Evolutionary conservation across 2,797 vertebrate genomes (phyloP), one percentile per base, ranked within the genome.

Genomic region (Cirrhinus molitorella): DNA sequence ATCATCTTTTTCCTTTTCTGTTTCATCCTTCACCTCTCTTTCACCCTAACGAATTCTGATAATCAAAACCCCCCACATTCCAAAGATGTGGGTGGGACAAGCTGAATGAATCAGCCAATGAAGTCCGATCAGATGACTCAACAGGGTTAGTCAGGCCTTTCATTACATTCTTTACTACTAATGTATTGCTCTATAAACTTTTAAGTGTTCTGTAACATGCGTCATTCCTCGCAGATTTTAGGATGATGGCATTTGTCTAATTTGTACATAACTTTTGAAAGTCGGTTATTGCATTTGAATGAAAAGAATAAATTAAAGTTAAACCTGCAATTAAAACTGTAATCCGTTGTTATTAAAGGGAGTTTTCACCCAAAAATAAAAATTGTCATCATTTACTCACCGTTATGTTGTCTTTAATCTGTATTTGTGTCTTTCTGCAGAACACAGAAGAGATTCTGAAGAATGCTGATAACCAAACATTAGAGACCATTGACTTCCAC

Each of bases 131-230:
- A 21, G 45, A 43, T 82, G 80, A 82, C 31, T 81, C 17, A 63
- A 6, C 28, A 43, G 31, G 43, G 17, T 82, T 74, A 82, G 31
- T 82, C 70, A 83, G 13, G n/a, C 25, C 8, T 57, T 76, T 28
- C 11, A 66, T 67, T 43, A 12, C 49, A 67, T 43, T 55, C 45
- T 37, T 63, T 63, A 55, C 72, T 45, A 34, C 59, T 76, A 57
- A 55, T 65, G 72, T 16, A 3, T 68, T 40, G 34, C 61, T 45
- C 14, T 31, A 19, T 80, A 51, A 75, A 82, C 45, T 74, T 65
- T 21, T 49, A 53, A 1, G 31, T 0, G 0, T 40, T 59, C 3
- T 47, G 40, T 81, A 57, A 71, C 13, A 61, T 37, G 43, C 43
- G 25, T 51, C 70, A 65, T 65, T 23, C 13, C 47, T 37, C 16